A percentile compares a stretch with the other conserved stretches of the same genome.
Evolutionary conservation across 2,888 invertebrate species (phyloP).

Genomic region (Ligdia adustata): DNA sequence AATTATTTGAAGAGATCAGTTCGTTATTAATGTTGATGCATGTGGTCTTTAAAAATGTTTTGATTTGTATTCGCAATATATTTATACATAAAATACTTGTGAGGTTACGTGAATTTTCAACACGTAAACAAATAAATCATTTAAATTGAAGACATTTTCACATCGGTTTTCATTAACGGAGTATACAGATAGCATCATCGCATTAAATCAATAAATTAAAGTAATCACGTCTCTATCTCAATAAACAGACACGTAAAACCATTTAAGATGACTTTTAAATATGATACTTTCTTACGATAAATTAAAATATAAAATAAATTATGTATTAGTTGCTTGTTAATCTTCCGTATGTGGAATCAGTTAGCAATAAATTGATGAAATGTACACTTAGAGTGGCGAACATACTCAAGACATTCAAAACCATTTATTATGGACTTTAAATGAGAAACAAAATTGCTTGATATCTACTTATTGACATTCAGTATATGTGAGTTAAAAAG

Average conservation of each 20-base stretch:
- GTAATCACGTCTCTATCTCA: slow-evolving; percentile 16
- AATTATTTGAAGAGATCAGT: no score
- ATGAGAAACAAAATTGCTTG: slow-evolving; percentile 49
- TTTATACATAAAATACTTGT: no score
- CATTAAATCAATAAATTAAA: slow-evolving; percentile 17
- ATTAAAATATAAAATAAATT: slow-evolving; percentile 19
- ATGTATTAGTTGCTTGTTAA: slow-evolving; percentile 29
- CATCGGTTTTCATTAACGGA: slow-evolving; percentile 12
- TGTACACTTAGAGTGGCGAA: slow-evolving; percentile 33
- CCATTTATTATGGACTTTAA: slow-evolving; percentile 43
- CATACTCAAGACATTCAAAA: slow-evolving; percentile 35
- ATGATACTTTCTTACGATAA: slow-evolving; percentile 9
- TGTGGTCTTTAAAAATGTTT: no score
- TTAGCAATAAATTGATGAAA: slow-evolving; percentile 31
- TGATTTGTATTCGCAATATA: no score
- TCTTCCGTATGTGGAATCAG: slow-evolving; percentile 30
- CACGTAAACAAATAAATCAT: slow-evolving; percentile 15
- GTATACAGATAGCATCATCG: slow-evolving; percentile 9
- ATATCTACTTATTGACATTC: slow-evolving; percentile 41
- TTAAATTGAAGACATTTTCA: slow-evolving; percentile 13
- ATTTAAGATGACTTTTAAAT: slow-evolving; percentile 7
- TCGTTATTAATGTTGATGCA: no score
- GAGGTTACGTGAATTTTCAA: slow-evolving; percentile 6
- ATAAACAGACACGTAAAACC: slow-evolving; percentile 15
- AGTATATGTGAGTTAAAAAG: slow-evolving; percentile 41